A percentile compares a stretch with the other conserved stretches of the same genome.
These are phyloP conservation scores for Muricea muricata DNA, from an alignment of 92 coral and sea anemone species.

Conservation along the genomic window DNA sequence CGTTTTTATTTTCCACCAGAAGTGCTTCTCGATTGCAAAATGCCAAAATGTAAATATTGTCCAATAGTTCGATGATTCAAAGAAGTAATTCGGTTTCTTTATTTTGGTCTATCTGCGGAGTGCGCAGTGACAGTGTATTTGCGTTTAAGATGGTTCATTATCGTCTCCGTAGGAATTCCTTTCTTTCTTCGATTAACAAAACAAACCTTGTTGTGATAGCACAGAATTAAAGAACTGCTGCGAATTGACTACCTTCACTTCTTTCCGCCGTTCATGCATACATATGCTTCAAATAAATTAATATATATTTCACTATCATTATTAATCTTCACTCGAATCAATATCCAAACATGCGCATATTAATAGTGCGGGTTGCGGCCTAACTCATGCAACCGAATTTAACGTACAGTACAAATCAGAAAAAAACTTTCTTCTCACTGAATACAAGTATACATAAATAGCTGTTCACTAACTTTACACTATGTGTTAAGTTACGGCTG, in stretches of 20 bases:
- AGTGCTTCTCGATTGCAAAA: background rate
- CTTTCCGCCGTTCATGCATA: background rate
- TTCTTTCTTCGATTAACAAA: constrained; percentile 45
- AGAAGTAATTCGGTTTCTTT: background rate
- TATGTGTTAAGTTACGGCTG: no score
- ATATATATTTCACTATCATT: background rate
- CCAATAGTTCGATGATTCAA: background rate
- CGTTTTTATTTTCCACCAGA: background rate
- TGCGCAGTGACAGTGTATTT: constrained; percentile 6
- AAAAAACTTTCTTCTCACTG: no score
- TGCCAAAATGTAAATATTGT: background rate
- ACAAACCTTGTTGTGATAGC: constrained; percentile 29
- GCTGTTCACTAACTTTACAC: no score
- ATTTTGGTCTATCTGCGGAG: background rate
- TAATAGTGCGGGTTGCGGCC: no score
- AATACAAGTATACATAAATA: no score
- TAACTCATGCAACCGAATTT: no score
- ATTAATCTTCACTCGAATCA: background rate
- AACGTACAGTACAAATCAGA: no score
- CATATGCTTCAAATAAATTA: background rate
- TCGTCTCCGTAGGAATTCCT: constrained; percentile 43
- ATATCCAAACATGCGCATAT: no score
- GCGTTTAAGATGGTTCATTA: constrained; percentile 36
- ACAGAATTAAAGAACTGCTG: constrained; percentile 28
- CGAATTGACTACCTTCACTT: background rate